These are phyloP conservation scores for Ammospiza nelsoni DNA, from an alignment of 2,113 vertebrate species.

Conservation along the genomic window DNA sequence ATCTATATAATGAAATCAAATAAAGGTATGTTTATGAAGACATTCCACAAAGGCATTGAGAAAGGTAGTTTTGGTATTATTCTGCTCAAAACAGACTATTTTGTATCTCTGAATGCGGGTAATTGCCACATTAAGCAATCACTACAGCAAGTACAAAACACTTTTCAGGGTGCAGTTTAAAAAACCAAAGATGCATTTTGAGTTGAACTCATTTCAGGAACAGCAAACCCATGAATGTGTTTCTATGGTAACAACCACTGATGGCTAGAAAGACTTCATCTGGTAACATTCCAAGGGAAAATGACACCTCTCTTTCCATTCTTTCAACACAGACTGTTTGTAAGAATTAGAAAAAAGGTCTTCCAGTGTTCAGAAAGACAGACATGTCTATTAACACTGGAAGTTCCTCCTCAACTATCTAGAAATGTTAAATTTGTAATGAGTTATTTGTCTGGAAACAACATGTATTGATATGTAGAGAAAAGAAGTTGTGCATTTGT, in stretches of 20 bases:
- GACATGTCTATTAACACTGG: not conserved
- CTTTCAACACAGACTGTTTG: not conserved
- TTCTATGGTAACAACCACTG: conserved; percentile 25
- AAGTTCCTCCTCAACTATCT: not conserved
- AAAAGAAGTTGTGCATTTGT: not conserved
- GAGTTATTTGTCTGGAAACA: not conserved
- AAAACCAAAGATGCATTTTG: conserved; percentile 1
- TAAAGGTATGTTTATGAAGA: not conserved
- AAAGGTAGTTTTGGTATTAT: not conserved
- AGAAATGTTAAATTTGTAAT: not conserved
- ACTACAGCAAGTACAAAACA: not conserved
- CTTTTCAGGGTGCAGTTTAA: not conserved
- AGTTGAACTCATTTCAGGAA: conserved; percentile 25
- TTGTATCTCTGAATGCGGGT: not conserved
- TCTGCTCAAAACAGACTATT: not conserved
- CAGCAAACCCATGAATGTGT: not conserved
- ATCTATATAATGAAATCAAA: not conserved
- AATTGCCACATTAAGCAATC: conserved; percentile 44
- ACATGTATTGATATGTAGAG: not conserved
- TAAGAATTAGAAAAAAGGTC: not conserved
- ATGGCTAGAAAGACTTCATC: conserved; percentile 18
- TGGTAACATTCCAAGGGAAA: conserved; percentile 21
- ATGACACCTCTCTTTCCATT: not conserved
- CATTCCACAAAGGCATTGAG: not conserved
- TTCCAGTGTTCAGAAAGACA: not conserved